Evolutionary conservation across 2,113 vertebrate species (phyloP).

Genomic region (Zosterops lateralis): DNA sequence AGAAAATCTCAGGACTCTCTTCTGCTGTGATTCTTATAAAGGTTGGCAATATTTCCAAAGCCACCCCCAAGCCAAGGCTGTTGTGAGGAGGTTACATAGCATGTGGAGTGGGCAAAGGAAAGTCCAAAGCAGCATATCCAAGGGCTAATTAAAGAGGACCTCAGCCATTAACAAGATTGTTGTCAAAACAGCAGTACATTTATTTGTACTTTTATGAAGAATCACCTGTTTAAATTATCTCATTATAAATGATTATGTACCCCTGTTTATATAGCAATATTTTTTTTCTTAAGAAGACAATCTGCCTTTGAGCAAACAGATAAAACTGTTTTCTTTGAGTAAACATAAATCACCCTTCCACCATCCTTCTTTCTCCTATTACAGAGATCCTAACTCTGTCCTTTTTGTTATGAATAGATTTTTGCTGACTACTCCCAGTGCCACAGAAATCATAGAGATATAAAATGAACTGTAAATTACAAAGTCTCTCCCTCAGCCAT

Average conservation of each 20-base stretch:
- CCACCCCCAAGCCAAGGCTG: background rate
- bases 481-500: background rate
- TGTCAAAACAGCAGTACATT: constrained; percentile 4
- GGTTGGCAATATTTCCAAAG: background rate
- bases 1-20: background rate
- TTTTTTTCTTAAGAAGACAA: constrained; percentile 22
- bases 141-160: background rate
- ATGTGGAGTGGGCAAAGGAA: accelerated
- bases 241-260: background rate
- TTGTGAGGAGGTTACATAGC: background rate
- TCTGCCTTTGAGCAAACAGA: constrained; percentile 11
- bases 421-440: constrained; percentile 9
- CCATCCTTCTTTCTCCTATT: background rate
- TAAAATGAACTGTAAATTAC: constrained; percentile 18
- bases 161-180: background rate
- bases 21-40: background rate
- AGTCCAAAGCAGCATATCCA: background rate
- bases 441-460: constrained; percentile 7
- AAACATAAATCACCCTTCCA: background rate
- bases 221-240: background rate
- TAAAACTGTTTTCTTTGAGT: background rate
- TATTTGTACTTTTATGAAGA: background rate
- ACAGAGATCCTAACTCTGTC: background rate
- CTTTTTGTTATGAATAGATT: constrained; percentile 7
- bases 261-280: background rate